Evolutionary conservation across 2,113 vertebrate species (phyloP), one percentile per base, ranked within the genome.

Genomic region (Accipiter cooperii): DNA sequence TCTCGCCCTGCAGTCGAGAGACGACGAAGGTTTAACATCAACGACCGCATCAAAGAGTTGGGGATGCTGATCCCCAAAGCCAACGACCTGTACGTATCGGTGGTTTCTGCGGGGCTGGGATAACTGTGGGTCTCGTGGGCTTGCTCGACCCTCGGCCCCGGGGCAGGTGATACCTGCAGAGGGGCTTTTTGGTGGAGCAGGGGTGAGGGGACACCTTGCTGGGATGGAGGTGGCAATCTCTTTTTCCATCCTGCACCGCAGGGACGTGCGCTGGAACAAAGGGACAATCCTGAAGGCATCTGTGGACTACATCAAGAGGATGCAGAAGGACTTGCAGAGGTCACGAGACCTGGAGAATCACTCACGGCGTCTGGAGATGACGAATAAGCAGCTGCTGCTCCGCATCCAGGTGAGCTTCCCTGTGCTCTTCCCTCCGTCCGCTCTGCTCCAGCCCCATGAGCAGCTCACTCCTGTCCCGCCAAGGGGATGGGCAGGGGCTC

Each of bases 211-310:
- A 22, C 7, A 0, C 8, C 0, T 44, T 25, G 63, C 75, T 70
- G 85, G 63, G 73, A 29, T 0, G 13, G 60, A 49, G 44, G 1
- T 9, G 26, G 7, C 84, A 68, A 73, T 65, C 36, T 61, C 38
- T 65, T 29, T 73, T 26, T 74, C 76, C 60, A 0, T 42, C 33
- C 68, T 20, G 71, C 80, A 2, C 16, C 15, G 3, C 97, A 99
- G 99, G 95, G 99, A 99, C 3, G 99, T 99, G 68, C 99, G 99
- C 98, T 99, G 99, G 99, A 99, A 99, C 98, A 99, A 99, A 97
- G 99, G 99, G 91, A 99, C 99, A 24, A 99, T 99, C 94, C 97
- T 99, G 92, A 99, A 99, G 93, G 99, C 99, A 0, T 99, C 99
- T 2, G 99, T 99, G 17, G 99, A 99, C 1, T 99, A 99, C 96